Evolutionary conservation across 1,140 invertebrate genomes (phyloP), one percentile per base, ranked within the genome.

Genomic region (Sycobia sp.): DNA sequence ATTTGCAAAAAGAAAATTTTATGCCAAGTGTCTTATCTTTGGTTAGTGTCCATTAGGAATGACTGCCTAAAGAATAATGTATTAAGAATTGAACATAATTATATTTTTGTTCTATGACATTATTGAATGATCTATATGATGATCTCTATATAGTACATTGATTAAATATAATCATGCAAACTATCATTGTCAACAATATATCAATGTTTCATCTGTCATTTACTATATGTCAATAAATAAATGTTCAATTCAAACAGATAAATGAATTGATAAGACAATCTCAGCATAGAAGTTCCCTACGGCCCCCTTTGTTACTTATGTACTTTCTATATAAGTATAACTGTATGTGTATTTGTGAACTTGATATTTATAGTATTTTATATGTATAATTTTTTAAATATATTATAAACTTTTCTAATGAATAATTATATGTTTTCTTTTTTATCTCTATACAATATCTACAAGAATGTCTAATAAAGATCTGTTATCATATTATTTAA

Each of bases 391-490:
- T 68, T 66, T 67, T 65, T 69, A 76, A 77, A 77, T 78, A 79
- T 79, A 77, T 77, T 78, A 77, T 77, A 71, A 75, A 77, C 74
- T 74, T 77, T 62, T 72, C 70, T 77, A 74, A 72, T 67, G 70
- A 71, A 73, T 77, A 73, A 67, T 74, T 73, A 75, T 11, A 70
- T 68, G 65, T 67, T 71, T 65, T 59, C 0, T 27, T 62, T 22
- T 49, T 58, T 68, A 75, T 76, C 66, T 80, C 75, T 80, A 80
- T 80, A 79, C 77, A 81, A 55, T 80, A 81, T 81, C 77, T 81
- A 81, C 76, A 81, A 71, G 73, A 71, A 78, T 79, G 73, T 73
- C 73, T 78, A 77, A 78, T 76, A 79, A 78, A 81, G 75, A 77
- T 78, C 71, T 76, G 76, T 79, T 73, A 76, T 73, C n/a, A n/a